phyloP scores from a whole-genome alignment of 2,113 vertebrate genomes.

The Lophura nycthemera region DNA sequence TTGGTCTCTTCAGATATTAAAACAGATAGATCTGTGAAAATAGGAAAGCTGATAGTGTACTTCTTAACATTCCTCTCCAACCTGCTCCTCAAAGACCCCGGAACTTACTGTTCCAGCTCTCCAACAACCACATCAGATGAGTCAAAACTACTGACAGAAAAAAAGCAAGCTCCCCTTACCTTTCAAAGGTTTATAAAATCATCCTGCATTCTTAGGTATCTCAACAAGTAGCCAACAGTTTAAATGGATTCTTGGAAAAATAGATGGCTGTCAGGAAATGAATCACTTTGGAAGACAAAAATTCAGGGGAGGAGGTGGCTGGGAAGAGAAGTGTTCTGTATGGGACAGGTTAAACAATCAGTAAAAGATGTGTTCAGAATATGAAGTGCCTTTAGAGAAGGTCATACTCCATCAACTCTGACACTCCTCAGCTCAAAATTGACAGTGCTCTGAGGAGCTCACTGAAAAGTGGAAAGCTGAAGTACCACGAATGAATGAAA shows the following conservation, averaged over 20 bases:
- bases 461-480: conserved; percentile 45
- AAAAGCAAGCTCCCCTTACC: not conserved
- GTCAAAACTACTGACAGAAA: not conserved
- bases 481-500: conserved; percentile 43
- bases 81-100: not conserved
- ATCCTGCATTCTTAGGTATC: not conserved
- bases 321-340: not conserved
- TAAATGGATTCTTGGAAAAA: not conserved
- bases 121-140: not conserved
- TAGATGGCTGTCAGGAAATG: not conserved
- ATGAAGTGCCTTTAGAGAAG: conserved; percentile 45
- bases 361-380: not conserved
- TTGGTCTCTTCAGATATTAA: conserved; percentile 32
- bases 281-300: not conserved
- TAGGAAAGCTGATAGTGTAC: conserved; percentile 22
- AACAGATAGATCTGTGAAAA: not conserved
- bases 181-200: not conserved
- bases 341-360: conserved; percentile 1
- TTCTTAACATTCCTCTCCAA: not conserved
- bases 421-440: not conserved
- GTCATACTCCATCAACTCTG: conserved; percentile 41
- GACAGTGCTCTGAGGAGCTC: conserved; percentile 21
- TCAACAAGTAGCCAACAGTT: not conserved
- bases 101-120: not conserved
- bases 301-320: not conserved